Evolutionary conservation across 2,797 vertebrate species (phyloP), one percentile per base, ranked within the genome.

Genomic region (Thunnus albacares): DNA sequence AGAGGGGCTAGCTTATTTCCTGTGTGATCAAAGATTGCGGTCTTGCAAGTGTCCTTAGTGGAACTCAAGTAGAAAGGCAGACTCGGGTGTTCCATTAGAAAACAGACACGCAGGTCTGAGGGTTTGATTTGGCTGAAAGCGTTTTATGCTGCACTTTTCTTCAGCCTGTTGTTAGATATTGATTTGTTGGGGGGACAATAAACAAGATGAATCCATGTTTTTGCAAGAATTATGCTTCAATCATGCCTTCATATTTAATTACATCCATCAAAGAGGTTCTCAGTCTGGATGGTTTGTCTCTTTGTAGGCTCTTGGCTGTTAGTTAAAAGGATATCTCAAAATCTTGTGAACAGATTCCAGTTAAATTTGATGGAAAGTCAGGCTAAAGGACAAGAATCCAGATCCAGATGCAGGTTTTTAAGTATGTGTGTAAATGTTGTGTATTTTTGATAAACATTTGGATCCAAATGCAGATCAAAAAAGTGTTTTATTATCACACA

Each of bases 11-110:
- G 77, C 86, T 90, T 90, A 89, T 90, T 92, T 93, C 90, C 90
- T 87, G 87, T 90, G 83, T 90, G 91, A 94, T 91, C 89, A 92
- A 82, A 92, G 92, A 93, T 87, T 89, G 86, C 6, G 61, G 43
- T 83, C 75, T 82, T 67, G 43, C 52, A 47, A 49, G 74, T 68
- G 30, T 80, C 77, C 72, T 88, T 51, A 61, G 68, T 65, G 43
- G 58, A 87, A 70, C 71, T 86, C 90, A 85, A 38, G 38, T 38
- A 38, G 38, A 90, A 87, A 91, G 81, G 66, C 84, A 70, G 82
- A 79, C 66, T 82, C 24, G 1, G 82, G 73, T 61, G 33, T 66
- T 72, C 43, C 71, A 73, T 78, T 84, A 79, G 82, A 59, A 82
- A 72, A 77, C 71, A 77, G 78, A 87, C 69, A 43, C 12, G 7